These are phyloP conservation scores for Dascillus cervinus DNA, from an alignment of 2,888 invertebrate species.

Conservation along the genomic window DNA sequence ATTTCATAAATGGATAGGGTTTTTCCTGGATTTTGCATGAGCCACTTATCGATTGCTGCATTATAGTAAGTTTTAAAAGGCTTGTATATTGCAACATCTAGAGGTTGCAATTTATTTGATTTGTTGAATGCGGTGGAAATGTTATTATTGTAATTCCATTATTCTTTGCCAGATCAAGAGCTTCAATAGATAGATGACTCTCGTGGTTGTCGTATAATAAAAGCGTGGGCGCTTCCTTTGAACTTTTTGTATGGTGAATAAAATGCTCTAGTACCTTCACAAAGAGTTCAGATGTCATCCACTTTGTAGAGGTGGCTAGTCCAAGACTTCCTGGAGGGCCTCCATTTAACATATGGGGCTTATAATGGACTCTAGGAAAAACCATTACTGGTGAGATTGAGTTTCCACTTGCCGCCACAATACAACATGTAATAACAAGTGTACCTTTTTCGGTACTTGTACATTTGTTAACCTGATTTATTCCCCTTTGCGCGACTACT, in stretches of 20 bases:
- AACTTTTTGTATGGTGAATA: slow-evolving; percentile 22
- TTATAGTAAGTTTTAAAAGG: slow-evolving; percentile 33
- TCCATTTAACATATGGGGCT: too few species aligned
- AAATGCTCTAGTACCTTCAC: slow-evolving; percentile 32
- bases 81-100: slow-evolving; percentile 35
- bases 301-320: slow-evolving; percentile 31
- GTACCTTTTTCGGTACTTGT: slow-evolving; percentile 32
- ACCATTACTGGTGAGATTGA: too few species aligned
- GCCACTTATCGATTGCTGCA: slow-evolving; percentile 28
- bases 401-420: slow-evolving; percentile 28
- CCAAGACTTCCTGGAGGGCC: slow-evolving; percentile 32
- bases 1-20: slow-evolving; percentile 35
- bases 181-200: slow-evolving; percentile 25
- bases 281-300: slow-evolving; percentile 34
- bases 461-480: slow-evolving; percentile 27
- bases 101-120: slow-evolving; percentile 38
- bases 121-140: slow-evolving; percentile 36
- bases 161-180: slow-evolving; percentile 27
- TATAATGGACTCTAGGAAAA: too few species aligned
- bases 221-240: slow-evolving; percentile 24
- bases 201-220: slow-evolving; percentile 33
- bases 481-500: slow-evolving; percentile 20
- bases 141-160: slow-evolving; percentile 34
- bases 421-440: slow-evolving; percentile 29
- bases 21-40: slow-evolving; percentile 32